A percentile compares a stretch with the other conserved stretches of the same genome.
Conservation (phyloP, 2,113 vertebrate species). For the Myotis brandtii region DNA sequence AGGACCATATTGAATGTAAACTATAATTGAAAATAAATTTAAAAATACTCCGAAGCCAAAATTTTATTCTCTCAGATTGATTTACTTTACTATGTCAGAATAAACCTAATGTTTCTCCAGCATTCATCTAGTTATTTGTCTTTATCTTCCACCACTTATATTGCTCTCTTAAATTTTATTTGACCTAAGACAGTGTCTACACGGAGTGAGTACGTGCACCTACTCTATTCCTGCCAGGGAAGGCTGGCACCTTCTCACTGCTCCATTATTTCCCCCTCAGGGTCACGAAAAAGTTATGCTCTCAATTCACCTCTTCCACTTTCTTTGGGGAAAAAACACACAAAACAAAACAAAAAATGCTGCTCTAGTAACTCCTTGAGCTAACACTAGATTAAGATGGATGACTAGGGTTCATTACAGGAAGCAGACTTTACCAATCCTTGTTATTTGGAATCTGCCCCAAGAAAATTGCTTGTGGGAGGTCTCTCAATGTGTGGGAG, state of each 20-base stretch:
- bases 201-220: not conserved
- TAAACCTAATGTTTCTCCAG: not conserved
- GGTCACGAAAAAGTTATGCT: not conserved
- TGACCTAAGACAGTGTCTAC: constrained; percentile 2
- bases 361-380: constrained; percentile 34
- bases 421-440: constrained; percentile 45
- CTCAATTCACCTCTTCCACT: constrained; percentile 18
- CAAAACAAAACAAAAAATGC: not conserved
- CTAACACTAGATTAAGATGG: constrained; percentile 55
- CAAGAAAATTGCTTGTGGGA: constrained; percentile 67
- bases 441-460: constrained; percentile 61
- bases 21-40: not conserved
- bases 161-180: constrained; percentile 56
- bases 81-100: not conserved
- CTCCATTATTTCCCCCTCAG: not conserved
- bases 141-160: constrained; percentile 56
- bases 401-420: constrained; percentile 47
- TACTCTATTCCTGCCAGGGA: not conserved
- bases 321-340: not conserved
- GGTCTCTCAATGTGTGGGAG: constrained; percentile 72
- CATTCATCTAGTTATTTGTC: not conserved
- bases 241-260: not conserved
- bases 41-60: not conserved
- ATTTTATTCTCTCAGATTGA: constrained; percentile 10
- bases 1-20: not conserved